Conservation (phyloP, 2,888 invertebrate species). For the Caenorhabditis sp. region DNA sequence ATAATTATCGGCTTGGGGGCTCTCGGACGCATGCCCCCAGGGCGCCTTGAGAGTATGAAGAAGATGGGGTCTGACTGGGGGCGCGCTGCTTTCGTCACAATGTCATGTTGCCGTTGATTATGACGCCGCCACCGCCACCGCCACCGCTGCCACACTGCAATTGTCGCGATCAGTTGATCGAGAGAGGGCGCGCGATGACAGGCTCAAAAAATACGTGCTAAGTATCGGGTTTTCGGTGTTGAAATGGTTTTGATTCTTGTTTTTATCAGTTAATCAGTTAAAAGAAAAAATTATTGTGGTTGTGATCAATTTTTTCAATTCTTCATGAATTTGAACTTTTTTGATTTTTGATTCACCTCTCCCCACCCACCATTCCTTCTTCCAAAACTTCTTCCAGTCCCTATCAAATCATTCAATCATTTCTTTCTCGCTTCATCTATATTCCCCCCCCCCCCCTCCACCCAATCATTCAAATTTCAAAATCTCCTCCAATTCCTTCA, state of each 20-base stretch:
- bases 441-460: too few relatives aligned
- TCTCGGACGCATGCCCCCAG: constrained; percentile 53
- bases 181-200: not conserved
- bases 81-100: constrained; percentile 58
- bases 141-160: constrained; percentile 5
- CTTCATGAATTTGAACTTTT: too few relatives aligned
- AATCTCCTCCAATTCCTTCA: not conserved
- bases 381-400: too few relatives aligned
- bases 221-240: not conserved
- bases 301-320: too few relatives aligned
- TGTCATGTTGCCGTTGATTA: constrained; percentile 60
- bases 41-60: constrained; percentile 28
- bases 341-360: too few relatives aligned
- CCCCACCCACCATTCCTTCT: too few relatives aligned
- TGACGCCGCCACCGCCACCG: constrained; percentile 48
- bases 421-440: constrained; percentile 1
- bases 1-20: constrained; percentile 55
- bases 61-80: constrained; percentile 41
- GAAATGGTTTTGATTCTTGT: too few relatives aligned
- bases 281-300: too few relatives aligned
- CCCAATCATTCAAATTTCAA: not conserved
- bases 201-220: constrained; percentile 5
- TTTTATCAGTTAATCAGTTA: too few relatives aligned
- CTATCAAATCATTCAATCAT: not conserved
- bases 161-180: constrained; percentile 24